Base-by-base conservation (phyloP, 2,797 vertebrate species). In the Lepidocolaptes lacrymiger region DNA sequence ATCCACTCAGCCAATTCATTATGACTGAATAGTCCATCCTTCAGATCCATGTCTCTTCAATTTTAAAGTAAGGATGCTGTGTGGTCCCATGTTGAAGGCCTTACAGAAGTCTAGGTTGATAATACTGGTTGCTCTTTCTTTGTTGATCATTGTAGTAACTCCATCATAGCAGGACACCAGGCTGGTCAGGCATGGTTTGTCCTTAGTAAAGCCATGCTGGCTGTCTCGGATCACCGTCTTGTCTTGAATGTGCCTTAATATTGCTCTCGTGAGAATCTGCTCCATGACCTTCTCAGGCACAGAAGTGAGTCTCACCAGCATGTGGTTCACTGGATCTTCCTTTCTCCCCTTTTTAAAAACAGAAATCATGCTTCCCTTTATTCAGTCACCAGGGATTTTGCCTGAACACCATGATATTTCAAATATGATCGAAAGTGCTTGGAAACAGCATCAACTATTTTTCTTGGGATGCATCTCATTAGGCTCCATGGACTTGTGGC, bases 91-190 rank as follows among this genome's bases (percentile, higher is more conserved):
- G 10, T 10, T 49, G 20, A 82, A 82, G 7, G 19, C 27, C 27
- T 56, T 21, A 62, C 41, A 2, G 2, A 62, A 69, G 11, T n/a
- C 36, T 12, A 24, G 23, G 19, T 19, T 24, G 10, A 36, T 24
- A 14, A 18, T 6, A 7, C 1, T 32, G 9, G 13, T 62, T 6
- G 14, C 4, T n/a, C 48, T 68, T 68, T 62, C 16, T 11, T 43
- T 49, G 16, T 37, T 0, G 0, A 17, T 16, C 13, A 6, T 32
- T 16, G 17, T 28, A 55, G 26, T 12, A 23, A 21, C 26, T 68
- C 34, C 36, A 27, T 17, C 22, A 28, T 1, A 62, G 12, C 7
- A 48, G 28, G 18, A 48, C 4, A 54, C 3, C 22, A 43, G 0
- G 0, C 14, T 68, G 27, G 2, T 7, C 5, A 24, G 32, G 13